Conservation (phyloP, 2,797 vertebrate species). For the Enteromius thamalakanensis region DNA sequence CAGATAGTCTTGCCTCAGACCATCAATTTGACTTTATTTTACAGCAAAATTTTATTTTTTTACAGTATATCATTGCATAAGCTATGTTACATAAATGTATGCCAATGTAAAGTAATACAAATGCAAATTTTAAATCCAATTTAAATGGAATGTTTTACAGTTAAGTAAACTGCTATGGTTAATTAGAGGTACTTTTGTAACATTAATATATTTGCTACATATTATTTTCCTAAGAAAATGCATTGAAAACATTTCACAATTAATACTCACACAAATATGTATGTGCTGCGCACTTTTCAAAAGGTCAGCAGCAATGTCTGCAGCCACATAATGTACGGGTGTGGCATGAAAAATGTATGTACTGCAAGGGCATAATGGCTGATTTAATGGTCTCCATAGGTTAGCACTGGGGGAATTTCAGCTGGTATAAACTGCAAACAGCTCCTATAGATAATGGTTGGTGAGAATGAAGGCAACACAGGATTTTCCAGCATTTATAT, state of each 20-base stretch:
- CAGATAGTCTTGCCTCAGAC: not conserved
- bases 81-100: not conserved
- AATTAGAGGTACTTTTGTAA: not conserved
- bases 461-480: conserved; percentile 35
- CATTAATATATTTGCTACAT: not conserved
- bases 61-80: not conserved
- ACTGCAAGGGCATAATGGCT: conserved; percentile 19
- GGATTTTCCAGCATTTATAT: not conserved
- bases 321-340: not conserved
- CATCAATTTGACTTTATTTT: too few relatives aligned
- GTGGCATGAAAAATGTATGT: conserved; percentile 33
- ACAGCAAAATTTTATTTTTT: too few relatives aligned
- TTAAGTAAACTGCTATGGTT: not conserved
- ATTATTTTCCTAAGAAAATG: not conserved
- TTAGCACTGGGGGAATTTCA: conserved; percentile 7
- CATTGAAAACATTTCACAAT: not conserved
- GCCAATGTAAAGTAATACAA: not conserved
- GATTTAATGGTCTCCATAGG: conserved; percentile 11
- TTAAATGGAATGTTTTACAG: not conserved
- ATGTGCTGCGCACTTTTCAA: not conserved
- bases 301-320: not conserved
- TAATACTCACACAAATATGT: not conserved
- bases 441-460: conserved; percentile 41
- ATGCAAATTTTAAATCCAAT: not conserved
- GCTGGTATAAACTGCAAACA: conserved; percentile 18